These are phyloP conservation scores for Pterocles gutturalis DNA, from an alignment of 2,113 vertebrate genomes.

Conservation along the genomic window DNA sequence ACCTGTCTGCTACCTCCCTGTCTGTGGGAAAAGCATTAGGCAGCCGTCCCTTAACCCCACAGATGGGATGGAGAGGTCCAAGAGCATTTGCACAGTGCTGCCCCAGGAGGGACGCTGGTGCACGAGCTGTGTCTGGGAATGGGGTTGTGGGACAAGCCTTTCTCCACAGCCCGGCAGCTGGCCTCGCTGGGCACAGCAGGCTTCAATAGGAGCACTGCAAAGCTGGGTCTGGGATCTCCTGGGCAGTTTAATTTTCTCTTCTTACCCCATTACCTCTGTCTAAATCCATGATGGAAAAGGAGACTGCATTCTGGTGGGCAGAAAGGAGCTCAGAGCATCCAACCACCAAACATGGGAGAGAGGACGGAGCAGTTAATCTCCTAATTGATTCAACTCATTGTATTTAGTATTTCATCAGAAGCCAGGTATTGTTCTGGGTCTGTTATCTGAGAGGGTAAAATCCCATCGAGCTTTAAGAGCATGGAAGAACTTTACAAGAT, in stretches of 20 bases:
- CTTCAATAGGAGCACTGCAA: background rate
- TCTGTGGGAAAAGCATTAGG: background rate
- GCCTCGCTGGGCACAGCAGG: background rate
- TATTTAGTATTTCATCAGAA: background rate
- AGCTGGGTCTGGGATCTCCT: background rate
- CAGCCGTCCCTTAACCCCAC: background rate
- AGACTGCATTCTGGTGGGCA: background rate
- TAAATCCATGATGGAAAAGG: background rate
- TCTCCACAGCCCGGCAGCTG: background rate
- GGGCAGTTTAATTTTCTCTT: background rate
- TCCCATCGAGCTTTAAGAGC: background rate
- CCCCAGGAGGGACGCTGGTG: background rate
- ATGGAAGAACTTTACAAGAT: background rate
- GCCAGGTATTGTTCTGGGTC: accelerated
- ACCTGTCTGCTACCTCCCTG: background rate
- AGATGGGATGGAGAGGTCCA: background rate
- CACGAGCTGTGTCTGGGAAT: accelerated
- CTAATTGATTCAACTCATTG: background rate
- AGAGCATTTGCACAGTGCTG: background rate
- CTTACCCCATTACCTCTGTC: background rate
- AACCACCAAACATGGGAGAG: accelerated
- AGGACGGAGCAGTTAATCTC: background rate
- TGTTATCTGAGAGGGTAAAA: background rate
- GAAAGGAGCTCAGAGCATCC: background rate
- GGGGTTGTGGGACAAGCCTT: background rate